These are phyloP conservation scores for Odontocerum albicorne DNA, from an alignment of 2,888 invertebrate genomes.

Conservation along the genomic window DNA sequence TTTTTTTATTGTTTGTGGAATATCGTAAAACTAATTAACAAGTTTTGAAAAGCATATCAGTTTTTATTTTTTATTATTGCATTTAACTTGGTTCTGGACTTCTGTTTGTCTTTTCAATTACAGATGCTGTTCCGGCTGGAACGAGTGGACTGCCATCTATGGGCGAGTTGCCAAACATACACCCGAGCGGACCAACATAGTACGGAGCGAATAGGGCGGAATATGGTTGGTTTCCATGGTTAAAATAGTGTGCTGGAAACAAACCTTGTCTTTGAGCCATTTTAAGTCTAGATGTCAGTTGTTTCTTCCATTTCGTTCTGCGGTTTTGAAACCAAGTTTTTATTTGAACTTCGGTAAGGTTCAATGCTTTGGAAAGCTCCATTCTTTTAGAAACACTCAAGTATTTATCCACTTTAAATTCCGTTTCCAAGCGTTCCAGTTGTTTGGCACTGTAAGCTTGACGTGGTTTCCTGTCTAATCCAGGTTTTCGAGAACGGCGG, in stretches of 20 bases:
- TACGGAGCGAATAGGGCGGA: constrained; percentile 63
- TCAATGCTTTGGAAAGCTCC: constrained; percentile 87
- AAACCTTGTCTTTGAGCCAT: constrained; percentile 86
- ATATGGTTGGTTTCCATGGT: constrained; percentile 62
- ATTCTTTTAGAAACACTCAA: constrained; percentile 93
- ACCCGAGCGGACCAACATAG: constrained; percentile 61
- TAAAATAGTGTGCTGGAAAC: constrained; percentile 70
- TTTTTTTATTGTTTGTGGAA: no score
- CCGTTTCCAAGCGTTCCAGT: constrained; percentile 85
- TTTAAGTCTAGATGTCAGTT: constrained; percentile 85
- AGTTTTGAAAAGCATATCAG: background rate
- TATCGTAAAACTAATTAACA: no score
- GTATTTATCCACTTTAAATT: constrained; percentile 96
- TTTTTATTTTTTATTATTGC: background rate
- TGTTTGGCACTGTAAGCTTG: constrained; percentile 97
- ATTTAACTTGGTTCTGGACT: constrained; percentile 17
- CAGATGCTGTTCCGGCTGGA: constrained; percentile 4
- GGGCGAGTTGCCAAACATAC: constrained; percentile 51
- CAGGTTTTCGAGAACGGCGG: constrained; percentile 81
- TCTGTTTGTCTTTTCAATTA: constrained; percentile 9
- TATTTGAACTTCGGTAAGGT: constrained; percentile 92
- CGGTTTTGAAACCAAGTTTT: constrained; percentile 97
- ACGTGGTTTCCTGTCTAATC: constrained; percentile 90
- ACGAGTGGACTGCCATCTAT: constrained; percentile 24
- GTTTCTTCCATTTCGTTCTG: constrained; percentile 97